Evolutionary conservation across 2,113 vertebrate genomes (phyloP).

Genomic region (Phalacrocorax carbo): DNA sequence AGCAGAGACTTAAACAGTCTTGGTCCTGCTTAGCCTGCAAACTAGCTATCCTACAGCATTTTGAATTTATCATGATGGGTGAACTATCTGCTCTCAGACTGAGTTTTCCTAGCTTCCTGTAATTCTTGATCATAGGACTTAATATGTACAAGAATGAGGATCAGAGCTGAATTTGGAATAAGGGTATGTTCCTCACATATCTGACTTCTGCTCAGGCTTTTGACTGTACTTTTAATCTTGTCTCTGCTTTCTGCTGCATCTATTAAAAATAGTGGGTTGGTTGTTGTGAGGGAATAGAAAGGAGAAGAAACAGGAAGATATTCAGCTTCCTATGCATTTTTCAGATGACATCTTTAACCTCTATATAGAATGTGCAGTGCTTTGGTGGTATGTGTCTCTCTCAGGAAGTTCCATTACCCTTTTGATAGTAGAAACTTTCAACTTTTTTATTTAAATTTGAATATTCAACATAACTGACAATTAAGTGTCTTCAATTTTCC

Average conservation of each 20-base stretch:
- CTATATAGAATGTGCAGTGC: background rate
- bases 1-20: background rate
- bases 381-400: background rate
- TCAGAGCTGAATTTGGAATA: background rate
- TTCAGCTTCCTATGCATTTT: background rate
- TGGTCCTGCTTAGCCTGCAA: background rate
- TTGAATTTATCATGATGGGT: background rate
- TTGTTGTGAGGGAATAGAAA: background rate
- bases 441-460: background rate
- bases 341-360: background rate
- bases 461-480: background rate
- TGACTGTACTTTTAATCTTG: background rate
- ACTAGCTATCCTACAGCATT: background rate
- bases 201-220: background rate
- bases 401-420: background rate
- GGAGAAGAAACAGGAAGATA: background rate
- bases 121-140: background rate
- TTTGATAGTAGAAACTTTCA: background rate
- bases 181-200: background rate
- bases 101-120: background rate
- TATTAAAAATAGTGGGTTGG: background rate
- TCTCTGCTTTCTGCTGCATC: background rate
- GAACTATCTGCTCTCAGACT: background rate
- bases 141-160: background rate
- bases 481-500: background rate